Percentiles rank a stretch among this genome's conserved stretches.
These are phyloP conservation scores for Parus major DNA, from an alignment of 2,113 vertebrate species.

Conservation along the genomic window DNA sequence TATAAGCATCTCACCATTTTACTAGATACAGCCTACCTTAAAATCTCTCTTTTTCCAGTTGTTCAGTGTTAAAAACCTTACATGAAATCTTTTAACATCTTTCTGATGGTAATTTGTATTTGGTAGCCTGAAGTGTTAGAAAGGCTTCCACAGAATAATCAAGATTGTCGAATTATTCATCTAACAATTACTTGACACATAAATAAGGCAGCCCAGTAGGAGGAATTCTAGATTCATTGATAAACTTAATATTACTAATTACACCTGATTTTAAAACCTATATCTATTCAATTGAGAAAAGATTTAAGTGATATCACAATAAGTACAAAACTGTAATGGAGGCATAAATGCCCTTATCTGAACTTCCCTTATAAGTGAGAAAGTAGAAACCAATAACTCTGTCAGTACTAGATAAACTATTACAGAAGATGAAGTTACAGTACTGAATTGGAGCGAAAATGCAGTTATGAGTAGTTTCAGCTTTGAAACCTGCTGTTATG, in stretches of 20 bases:
- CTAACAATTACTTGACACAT: neutral
- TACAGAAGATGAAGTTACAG: neutral
- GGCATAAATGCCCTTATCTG: neutral
- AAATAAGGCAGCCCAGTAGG: neutral
- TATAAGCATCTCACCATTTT: neutral
- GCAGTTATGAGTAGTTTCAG: neutral
- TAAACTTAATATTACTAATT: neutral
- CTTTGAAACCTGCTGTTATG: neutral
- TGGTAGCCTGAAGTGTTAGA: neutral
- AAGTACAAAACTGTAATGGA: neutral
- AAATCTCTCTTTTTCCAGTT: neutral
- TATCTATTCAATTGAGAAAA: neutral
- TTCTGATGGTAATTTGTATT: neutral
- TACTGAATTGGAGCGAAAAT: neutral
- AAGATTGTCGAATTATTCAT: neutral
- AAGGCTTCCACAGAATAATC: neutral
- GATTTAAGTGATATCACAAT: neutral
- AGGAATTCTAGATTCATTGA: neutral
- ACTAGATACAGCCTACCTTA: neutral
- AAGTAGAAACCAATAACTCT: neutral
- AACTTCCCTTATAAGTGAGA: neutral
- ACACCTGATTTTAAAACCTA: neutral
- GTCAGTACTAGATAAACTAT: neutral
- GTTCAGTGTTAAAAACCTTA: neutral
- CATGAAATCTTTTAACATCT: neutral